Conservation (phyloP, 2,888 invertebrate genomes). For the Alviniconcha strummeri region DNA sequence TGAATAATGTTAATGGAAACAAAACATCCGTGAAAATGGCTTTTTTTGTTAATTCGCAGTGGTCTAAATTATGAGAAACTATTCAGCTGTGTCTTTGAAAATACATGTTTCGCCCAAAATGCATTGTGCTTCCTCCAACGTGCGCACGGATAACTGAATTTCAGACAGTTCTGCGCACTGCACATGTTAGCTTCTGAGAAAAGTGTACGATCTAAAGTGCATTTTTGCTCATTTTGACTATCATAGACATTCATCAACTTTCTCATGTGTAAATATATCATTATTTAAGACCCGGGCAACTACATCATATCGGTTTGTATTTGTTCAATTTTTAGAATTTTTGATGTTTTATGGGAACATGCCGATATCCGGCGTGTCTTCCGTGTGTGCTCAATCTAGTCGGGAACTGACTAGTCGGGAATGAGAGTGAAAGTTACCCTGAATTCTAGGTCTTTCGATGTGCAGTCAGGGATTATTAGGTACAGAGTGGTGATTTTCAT, state of each 20-base stretch:
- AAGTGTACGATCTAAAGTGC: conserved; percentile 31
- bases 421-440: background rate
- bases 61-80: background rate
- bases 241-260: conserved; percentile 30
- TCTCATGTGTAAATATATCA: conserved; percentile 43
- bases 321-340: too few species aligned
- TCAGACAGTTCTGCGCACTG: conserved; percentile 40
- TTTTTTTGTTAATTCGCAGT: too few species aligned
- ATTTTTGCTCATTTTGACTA: conserved; percentile 24
- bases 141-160: conserved; percentile 35
- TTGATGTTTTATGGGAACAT: background rate
- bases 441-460: background rate
- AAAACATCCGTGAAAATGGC: too few species aligned
- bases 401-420: too few species aligned
- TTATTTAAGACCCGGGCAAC: conserved; percentile 33
- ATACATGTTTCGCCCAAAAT: background rate
- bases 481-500: too few species aligned
- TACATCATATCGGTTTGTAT: conserved; percentile 36
- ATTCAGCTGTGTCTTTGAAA: background rate
- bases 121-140: conserved; percentile 34
- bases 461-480: too few species aligned
- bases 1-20: too few species aligned
- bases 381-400: conserved; percentile 14
- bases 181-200: conserved; percentile 38
- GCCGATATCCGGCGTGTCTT: conserved; percentile 30